A percentile compares a stretch with the other conserved stretches of the same genome.
These are phyloP conservation scores for Bolborhynchus lineola DNA, from an alignment of 2,113 vertebrate genomes.

Conservation along the genomic window DNA sequence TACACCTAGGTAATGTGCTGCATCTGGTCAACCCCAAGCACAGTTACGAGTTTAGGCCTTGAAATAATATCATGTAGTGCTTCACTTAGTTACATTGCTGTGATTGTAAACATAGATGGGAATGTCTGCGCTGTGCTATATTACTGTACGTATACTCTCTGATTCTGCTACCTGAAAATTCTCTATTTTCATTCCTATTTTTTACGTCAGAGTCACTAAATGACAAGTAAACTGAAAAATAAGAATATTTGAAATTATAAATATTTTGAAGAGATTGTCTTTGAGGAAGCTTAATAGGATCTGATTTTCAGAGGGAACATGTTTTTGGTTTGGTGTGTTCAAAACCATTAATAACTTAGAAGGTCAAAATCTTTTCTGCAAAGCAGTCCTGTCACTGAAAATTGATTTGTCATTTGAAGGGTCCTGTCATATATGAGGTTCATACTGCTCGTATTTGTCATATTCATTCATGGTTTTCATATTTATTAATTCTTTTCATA, in stretches of 20 bases:
- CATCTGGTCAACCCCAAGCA: neutral
- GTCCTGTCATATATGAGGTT: neutral
- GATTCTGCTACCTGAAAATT: neutral
- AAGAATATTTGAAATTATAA: neutral
- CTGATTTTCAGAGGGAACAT: neutral
- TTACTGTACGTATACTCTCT: neutral
- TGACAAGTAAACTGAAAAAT: neutral
- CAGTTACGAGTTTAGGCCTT: neutral
- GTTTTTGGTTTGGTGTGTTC: neutral
- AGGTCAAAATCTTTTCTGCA: neutral
- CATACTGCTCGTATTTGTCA: neutral
- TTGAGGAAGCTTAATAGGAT: neutral
- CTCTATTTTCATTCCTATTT: neutral
- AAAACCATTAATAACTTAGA: neutral
- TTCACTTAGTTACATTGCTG: neutral
- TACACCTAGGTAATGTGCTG: neutral
- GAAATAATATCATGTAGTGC: neutral
- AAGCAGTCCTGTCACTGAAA: neutral
- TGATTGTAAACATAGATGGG: neutral
- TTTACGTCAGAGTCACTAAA: neutral
- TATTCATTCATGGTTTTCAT: neutral
- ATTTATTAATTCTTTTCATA: neutral
- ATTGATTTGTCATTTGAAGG: neutral
- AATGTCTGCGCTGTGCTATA: fast-evolving
- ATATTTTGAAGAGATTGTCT: neutral